Evolutionary conservation across 2,888 invertebrate genomes (phyloP).

Genomic region (Selenia dentaria): DNA sequence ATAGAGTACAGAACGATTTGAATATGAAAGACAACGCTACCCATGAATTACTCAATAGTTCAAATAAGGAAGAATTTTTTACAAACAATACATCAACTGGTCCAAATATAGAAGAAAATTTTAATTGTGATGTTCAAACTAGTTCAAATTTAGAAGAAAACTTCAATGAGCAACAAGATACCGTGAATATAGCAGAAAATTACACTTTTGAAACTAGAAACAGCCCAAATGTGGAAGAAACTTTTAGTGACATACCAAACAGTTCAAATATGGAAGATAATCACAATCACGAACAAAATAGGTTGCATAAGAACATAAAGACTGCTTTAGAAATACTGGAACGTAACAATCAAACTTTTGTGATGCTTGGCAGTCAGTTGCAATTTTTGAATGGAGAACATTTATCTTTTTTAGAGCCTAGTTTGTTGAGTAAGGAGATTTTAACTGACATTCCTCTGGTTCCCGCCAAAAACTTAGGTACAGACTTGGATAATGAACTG

Average conservation of each 20-base stretch:
- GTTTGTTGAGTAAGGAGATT: slow-evolving; percentile 17
- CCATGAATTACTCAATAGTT: neutral
- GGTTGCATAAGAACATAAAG: slow-evolving; percentile 27
- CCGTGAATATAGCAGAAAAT: neutral
- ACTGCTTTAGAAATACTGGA: slow-evolving; percentile 37
- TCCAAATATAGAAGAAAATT: slow-evolving; percentile 1
- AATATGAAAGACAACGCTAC: neutral
- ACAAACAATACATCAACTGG: neutral
- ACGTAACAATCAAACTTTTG: slow-evolving; percentile 26
- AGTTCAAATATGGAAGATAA: neutral
- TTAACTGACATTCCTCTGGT: slow-evolving; percentile 15
- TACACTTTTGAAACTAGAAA: neutral
- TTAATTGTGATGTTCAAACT: neutral
- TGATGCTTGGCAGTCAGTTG: slow-evolving; percentile 11
- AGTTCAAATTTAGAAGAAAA: neutral
- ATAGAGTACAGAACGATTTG: neutral
- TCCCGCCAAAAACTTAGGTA: slow-evolving; percentile 13
- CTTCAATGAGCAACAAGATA: neutral
- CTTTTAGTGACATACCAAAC: slow-evolving; percentile 1
- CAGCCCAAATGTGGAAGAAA: neutral
- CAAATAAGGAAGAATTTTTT: neutral
- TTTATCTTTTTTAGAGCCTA: slow-evolving; percentile 30
- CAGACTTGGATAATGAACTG: slow-evolving; percentile 16
- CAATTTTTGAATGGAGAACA: slow-evolving; percentile 19
- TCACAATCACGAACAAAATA: neutral